phyloP scores from a whole-genome alignment of 1,140 invertebrate species.

The Leptonema lineaticorne region DNA sequence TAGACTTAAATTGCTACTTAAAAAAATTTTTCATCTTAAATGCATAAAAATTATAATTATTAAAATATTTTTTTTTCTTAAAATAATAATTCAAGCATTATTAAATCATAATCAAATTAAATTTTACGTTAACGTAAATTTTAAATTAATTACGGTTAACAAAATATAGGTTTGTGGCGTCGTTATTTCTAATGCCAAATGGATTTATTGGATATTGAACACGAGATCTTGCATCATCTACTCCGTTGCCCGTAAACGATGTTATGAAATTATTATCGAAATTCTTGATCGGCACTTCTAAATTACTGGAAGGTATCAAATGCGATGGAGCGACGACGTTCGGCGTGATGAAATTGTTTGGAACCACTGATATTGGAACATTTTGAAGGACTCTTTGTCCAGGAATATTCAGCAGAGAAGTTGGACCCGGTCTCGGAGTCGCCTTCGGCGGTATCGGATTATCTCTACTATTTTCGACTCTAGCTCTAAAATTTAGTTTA shows the following conservation, averaged over 20 bases:
- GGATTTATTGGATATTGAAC: background rate
- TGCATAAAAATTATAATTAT: background rate
- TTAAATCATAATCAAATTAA: background rate
- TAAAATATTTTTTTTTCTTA: too few species aligned
- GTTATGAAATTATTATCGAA: slow-evolving; percentile 4
- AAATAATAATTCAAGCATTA: too few species aligned
- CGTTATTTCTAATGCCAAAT: background rate
- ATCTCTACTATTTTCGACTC: slow-evolving; percentile 16
- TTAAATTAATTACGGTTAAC: background rate
- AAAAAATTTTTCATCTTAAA: background rate
- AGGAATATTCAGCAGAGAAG: background rate
- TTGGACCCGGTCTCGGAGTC: background rate
- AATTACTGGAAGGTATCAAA: background rate
- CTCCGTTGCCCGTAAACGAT: background rate
- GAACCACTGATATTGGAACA: background rate
- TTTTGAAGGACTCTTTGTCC: background rate
- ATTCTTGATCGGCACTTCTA: slow-evolving; percentile 9
- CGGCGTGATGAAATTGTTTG: background rate
- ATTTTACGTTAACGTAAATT: background rate
- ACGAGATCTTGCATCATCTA: background rate
- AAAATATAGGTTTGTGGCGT: background rate
- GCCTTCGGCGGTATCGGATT: background rate
- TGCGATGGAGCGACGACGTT: background rate
- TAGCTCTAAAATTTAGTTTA: slow-evolving; percentile 12
- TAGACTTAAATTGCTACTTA: background rate